phyloP scores from a whole-genome alignment of 2,113 vertebrate genomes.

The Ammospiza caudacuta region DNA sequence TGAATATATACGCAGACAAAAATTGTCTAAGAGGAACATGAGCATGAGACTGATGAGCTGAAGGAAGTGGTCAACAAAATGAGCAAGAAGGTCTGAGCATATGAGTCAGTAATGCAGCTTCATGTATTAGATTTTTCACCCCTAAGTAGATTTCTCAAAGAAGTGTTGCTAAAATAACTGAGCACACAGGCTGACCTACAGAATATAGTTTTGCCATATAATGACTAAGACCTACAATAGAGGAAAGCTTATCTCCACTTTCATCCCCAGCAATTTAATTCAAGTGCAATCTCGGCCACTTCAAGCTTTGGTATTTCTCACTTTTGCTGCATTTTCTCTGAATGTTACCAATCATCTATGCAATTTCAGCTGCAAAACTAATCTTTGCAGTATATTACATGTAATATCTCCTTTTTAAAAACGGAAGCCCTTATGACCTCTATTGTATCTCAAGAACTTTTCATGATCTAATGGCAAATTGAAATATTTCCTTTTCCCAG shows the following conservation, averaged over 20 bases:
- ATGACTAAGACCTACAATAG: conserved; percentile 1
- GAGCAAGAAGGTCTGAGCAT: neutral
- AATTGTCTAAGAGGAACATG: neutral
- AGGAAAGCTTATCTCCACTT: conserved; percentile 57
- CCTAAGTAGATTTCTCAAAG: neutral
- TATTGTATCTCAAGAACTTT: conserved; percentile 44
- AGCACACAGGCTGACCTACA: conserved; percentile 3
- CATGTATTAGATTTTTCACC: neutral
- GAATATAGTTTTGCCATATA: neutral
- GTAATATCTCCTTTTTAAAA: conserved; percentile 57
- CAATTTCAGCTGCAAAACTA: conserved; percentile 74
- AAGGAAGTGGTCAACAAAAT: neutral
- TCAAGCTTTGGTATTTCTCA: conserved; percentile 64
- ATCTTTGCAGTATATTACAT: conserved; percentile 68
- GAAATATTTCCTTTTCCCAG: conserved; percentile 56
- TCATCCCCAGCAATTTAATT: conserved; percentile 61
- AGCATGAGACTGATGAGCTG: neutral
- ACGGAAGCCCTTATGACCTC: conserved; percentile 45
- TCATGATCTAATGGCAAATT: conserved; percentile 44
- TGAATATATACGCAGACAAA: neutral
- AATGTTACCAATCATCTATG: conserved; percentile 66
- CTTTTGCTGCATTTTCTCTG: conserved; percentile 52
- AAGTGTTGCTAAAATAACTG: neutral
- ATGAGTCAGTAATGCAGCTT: neutral
- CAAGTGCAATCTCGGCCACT: conserved; percentile 58